Percentiles rank a stretch among this genome's conserved stretches.
Evolutionary conservation across 2,113 vertebrate species (phyloP).

Genomic region (Prinia subflava): DNA sequence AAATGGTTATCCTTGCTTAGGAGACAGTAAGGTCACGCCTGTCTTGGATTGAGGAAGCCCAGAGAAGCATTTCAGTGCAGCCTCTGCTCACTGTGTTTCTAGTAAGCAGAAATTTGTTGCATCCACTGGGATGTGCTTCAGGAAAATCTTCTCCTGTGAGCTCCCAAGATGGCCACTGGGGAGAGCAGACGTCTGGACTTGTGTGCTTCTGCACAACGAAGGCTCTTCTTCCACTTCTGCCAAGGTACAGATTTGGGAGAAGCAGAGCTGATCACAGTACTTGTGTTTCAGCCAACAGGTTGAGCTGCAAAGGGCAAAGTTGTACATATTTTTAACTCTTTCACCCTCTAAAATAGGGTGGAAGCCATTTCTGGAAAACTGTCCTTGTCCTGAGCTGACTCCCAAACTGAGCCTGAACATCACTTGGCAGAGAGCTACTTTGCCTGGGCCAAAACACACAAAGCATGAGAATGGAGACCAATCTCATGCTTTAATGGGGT

Average conservation of each 20-base stretch:
- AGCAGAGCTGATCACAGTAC: not conserved
- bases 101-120: not conserved
- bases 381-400: not conserved
- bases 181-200: not conserved
- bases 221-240: not conserved
- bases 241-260: not conserved
- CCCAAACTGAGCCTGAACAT: not conserved
- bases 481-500: not conserved
- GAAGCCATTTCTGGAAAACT: not conserved
- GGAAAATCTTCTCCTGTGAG: not conserved
- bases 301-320: not conserved
- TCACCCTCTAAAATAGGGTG: not conserved
- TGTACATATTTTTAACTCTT: not conserved
- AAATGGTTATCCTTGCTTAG: not conserved
- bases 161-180: fast-evolving
- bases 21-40: not conserved
- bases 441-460: not conserved
- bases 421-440: not conserved
- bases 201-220: fast-evolving
- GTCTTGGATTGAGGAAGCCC: not conserved
- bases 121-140: not conserved
- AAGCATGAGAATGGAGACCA: not conserved
- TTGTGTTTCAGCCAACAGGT: not conserved
- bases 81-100: not conserved
- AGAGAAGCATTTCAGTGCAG: not conserved